Evolutionary conservation across 1,140 invertebrate genomes (phyloP).

Genomic region (Bombyx mandarina): DNA sequence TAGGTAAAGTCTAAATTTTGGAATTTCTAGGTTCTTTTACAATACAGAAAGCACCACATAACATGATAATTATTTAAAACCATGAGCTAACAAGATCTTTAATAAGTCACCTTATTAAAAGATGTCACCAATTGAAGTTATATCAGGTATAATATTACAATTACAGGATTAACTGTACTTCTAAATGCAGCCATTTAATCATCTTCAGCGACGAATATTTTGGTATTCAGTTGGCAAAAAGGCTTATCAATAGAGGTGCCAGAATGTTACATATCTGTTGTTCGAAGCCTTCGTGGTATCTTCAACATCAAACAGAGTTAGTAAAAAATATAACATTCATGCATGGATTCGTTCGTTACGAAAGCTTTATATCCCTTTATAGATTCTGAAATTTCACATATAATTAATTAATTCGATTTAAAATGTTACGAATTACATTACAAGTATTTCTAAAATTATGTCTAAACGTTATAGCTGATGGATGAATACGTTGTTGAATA

Average conservation of each 20-base stretch:
- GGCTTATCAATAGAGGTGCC: constrained; percentile 4
- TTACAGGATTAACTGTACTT: constrained; percentile 4
- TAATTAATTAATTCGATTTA: too few species aligned
- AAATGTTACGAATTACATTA: too few species aligned
- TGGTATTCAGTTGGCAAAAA: constrained; percentile 1
- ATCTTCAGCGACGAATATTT: neutral
- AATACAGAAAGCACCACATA: too few species aligned
- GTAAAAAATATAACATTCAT: too few species aligned
- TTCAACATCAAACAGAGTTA: constrained; percentile 67
- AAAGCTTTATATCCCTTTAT: constrained; percentile 77
- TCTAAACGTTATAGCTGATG: too few species aligned
- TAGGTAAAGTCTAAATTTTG: constrained; percentile 2
- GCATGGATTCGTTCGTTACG: constrained; percentile 73
- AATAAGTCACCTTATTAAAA: neutral
- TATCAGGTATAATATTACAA: neutral
- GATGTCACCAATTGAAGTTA: neutral
- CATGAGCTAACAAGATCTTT: neutral
- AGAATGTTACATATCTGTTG: constrained; percentile 4
- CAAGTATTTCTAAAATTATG: too few species aligned
- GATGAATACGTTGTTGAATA: too few species aligned
- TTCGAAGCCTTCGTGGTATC: neutral
- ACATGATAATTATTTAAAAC: neutral
- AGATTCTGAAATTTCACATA: too few species aligned
- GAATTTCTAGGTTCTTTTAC: too few species aligned
- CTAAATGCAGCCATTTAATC: neutral